phyloP scores from a whole-genome alignment of 2,797 vertebrate genomes.

The Toxotes lorentzi region DNA sequence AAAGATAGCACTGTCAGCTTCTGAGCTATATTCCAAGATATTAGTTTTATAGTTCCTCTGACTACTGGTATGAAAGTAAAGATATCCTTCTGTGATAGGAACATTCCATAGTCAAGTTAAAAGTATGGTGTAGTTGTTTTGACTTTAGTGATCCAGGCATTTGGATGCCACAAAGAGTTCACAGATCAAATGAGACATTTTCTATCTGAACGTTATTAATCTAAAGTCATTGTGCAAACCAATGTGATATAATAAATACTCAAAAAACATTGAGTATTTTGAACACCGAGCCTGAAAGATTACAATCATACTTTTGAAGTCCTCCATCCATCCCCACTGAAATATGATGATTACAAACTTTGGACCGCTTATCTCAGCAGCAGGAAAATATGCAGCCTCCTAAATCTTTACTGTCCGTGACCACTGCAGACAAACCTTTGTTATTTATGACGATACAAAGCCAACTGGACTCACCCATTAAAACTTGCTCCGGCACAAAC shows the following conservation, averaged over 20 bases:
- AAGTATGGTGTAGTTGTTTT: slow-evolving; percentile 50
- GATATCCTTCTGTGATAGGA: slow-evolving; percentile 64
- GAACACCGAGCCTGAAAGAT: slow-evolving; percentile 24
- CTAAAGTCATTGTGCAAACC: slow-evolving; percentile 14
- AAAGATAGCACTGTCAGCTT: slow-evolving; percentile 71
- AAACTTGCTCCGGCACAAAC: slow-evolving; percentile 64
- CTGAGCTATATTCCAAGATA: slow-evolving; percentile 64
- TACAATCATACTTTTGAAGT: slow-evolving; percentile 29
- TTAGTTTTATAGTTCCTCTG: slow-evolving; percentile 70
- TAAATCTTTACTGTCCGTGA: slow-evolving; percentile 68
- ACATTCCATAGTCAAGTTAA: slow-evolving; percentile 53
- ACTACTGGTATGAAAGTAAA: slow-evolving; percentile 60
- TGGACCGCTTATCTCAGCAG: slow-evolving; percentile 65
- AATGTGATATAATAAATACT: slow-evolving; percentile 35
- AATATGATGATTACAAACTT: slow-evolving; percentile 61
- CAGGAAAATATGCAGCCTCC: slow-evolving; percentile 56
- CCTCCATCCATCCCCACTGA: slow-evolving; percentile 50
- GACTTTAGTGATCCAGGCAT: slow-evolving; percentile 46
- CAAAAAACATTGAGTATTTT: slow-evolving; percentile 7
- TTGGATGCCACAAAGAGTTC: slow-evolving; percentile 34
- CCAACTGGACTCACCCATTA: slow-evolving; percentile 53
- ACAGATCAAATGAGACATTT: slow-evolving; percentile 38
- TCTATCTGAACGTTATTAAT: slow-evolving; percentile 7
- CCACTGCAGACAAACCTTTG: slow-evolving; percentile 60
- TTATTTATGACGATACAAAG: slow-evolving; percentile 68